A percentile compares a stretch with the other conserved stretches of the same genome.
Conservation (phyloP, 2,888 invertebrate genomes). For the Nasonia oneida region DNA sequence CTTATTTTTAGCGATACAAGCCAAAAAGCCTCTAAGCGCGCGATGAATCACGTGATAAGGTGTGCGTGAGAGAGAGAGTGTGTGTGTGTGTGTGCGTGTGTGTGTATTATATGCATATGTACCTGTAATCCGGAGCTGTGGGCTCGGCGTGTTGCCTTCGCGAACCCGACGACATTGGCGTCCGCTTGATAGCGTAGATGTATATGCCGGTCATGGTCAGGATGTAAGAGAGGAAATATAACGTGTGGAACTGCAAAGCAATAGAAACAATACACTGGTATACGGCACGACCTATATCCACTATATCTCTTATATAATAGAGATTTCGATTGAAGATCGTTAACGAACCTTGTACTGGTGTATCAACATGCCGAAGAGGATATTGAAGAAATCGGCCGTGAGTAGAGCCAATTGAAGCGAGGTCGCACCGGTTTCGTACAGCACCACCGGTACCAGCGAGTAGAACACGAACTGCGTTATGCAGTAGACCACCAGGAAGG, state of each 20-base stretch:
- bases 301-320: too few relatives aligned
- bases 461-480: conserved; percentile 88
- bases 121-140: conserved; percentile 77
- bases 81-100: too few relatives aligned
- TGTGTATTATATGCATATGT: conserved; percentile 64
- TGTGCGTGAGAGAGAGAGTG: too few relatives aligned
- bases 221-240: conserved; percentile 90
- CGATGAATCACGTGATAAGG: background rate
- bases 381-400: conserved; percentile 91
- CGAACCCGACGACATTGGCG: conserved; percentile 80
- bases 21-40: background rate
- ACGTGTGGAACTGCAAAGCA: conserved; percentile 86
- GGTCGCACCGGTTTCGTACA: conserved; percentile 90
- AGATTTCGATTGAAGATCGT: too few relatives aligned
- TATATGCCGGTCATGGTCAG: conserved; percentile 88
- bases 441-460: conserved; percentile 87
- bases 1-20: background rate
- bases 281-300: too few relatives aligned
- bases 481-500: conserved; percentile 84
- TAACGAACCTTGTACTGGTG: conserved; percentile 89
- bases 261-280: background rate
- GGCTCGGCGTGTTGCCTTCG: conserved; percentile 76
- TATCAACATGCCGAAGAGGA: conserved; percentile 89
- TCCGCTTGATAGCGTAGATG: conserved; percentile 84
- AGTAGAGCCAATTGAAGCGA: conserved; percentile 90